Conservation (phyloP, 2,797 vertebrate species). For the Arremon brunneinucha region DNA sequence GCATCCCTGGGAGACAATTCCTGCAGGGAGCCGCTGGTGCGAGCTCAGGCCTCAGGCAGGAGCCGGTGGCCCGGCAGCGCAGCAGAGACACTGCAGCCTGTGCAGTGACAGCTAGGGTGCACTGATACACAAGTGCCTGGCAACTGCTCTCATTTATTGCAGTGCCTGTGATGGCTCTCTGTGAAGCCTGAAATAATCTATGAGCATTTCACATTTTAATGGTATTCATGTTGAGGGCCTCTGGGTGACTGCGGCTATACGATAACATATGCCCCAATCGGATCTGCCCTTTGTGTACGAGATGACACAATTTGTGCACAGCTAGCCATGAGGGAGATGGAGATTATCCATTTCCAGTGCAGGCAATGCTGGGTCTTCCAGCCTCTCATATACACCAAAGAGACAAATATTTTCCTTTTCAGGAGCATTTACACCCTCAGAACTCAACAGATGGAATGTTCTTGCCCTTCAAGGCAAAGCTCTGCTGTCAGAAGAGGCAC, state of each 20-base stretch:
- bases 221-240: slow-evolving; percentile 49
- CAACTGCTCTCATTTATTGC: slow-evolving; percentile 57
- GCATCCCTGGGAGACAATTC: neutral
- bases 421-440: neutral
- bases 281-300: slow-evolving; percentile 43
- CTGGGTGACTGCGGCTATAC: slow-evolving; percentile 45
- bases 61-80: fast-evolving
- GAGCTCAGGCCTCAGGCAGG: neutral
- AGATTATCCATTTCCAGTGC: slow-evolving; percentile 27
- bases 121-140: slow-evolving; percentile 59
- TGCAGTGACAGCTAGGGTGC: slow-evolving; percentile 52
- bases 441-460: slow-evolving; percentile 36
- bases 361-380: neutral
- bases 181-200: slow-evolving; percentile 63
- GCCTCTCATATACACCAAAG: neutral
- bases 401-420: slow-evolving; percentile 3
- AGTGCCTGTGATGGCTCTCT: slow-evolving; percentile 10
- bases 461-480: slow-evolving; percentile 38
- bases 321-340: slow-evolving; percentile 43
- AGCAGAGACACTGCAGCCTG: slow-evolving; percentile 23
- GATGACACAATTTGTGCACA: slow-evolving; percentile 40
- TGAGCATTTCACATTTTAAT: slow-evolving; percentile 42
- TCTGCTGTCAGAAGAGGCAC: slow-evolving; percentile 13
- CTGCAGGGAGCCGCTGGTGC: fast-evolving
- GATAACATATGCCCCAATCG: slow-evolving; percentile 45